Evolutionary conservation across 2,113 vertebrate species (phyloP).

Genomic region (Aspidoscelis tigris): DNA sequence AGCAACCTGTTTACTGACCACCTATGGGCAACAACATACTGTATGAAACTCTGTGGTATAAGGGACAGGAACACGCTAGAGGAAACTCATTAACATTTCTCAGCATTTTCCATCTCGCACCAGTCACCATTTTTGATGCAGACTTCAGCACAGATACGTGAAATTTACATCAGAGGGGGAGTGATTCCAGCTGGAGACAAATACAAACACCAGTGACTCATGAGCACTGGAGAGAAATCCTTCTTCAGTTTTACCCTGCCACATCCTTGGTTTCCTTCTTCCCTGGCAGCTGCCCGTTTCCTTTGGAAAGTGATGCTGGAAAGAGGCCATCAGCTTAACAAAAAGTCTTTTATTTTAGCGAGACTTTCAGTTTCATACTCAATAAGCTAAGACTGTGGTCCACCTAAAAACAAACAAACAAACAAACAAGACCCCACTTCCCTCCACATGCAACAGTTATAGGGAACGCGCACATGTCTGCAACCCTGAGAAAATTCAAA

Average conservation of each 20-base stretch:
- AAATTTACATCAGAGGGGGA: neutral
- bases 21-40: too few relatives aligned
- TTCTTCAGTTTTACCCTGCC: slow-evolving; percentile 41
- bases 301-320: slow-evolving; percentile 30
- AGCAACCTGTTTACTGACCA: too few relatives aligned
- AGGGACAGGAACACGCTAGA: neutral
- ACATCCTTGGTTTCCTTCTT: slow-evolving; percentile 41
- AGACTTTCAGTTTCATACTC: slow-evolving; percentile 37
- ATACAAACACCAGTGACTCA: slow-evolving; percentile 51
- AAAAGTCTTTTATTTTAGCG: slow-evolving; percentile 27
- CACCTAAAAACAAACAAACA: neutral
- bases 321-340: neutral
- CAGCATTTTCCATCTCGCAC: neutral
- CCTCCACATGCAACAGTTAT: neutral
- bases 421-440: too few relatives aligned
- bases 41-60: too few relatives aligned
- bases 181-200: slow-evolving; percentile 58
- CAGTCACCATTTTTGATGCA: neutral
- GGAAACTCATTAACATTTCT: neutral
- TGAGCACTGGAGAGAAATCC: slow-evolving; percentile 21
- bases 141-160: neutral
- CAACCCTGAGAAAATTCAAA: neutral
- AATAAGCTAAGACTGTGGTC: slow-evolving; percentile 20
- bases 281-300: neutral
- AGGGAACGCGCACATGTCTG: neutral